Evolutionary conservation across 2,797 vertebrate species (phyloP).

Genomic region (Anguilla anguilla): DNA sequence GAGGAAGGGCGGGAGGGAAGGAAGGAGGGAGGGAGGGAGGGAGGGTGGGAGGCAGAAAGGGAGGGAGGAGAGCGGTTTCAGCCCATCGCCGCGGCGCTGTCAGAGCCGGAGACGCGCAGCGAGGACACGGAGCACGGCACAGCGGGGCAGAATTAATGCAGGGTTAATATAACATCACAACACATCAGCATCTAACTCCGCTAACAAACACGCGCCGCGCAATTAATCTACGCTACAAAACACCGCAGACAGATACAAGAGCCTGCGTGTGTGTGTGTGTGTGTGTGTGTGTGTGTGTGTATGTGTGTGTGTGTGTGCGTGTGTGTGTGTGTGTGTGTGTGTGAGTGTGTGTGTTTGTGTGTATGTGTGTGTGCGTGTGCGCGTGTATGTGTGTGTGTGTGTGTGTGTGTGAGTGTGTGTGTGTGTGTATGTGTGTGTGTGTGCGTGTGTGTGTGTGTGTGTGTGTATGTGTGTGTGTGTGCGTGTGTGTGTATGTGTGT

Average conservation of each 20-base stretch:
- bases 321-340: no score
- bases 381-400: no score
- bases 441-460: no score
- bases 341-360: no score
- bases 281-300: background rate
- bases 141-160: conserved; percentile 32
- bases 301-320: background rate
- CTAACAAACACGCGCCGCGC: conserved; percentile 33
- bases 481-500: no score
- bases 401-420: no score
- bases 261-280: background rate
- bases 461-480: no score
- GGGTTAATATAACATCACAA: conserved; percentile 44
- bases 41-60: no score
- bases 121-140: background rate
- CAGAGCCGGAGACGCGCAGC: background rate
- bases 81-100: background rate
- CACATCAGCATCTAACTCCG: conserved; percentile 32
- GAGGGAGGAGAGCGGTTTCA: background rate
- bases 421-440: no score
- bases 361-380: no score
- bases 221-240: conserved; percentile 24
- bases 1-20: no score
- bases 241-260: background rate
- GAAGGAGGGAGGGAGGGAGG: no score